Base-by-base conservation (phyloP, 1,140 invertebrate species). In the Aphelenchoides besseyi region DNA sequence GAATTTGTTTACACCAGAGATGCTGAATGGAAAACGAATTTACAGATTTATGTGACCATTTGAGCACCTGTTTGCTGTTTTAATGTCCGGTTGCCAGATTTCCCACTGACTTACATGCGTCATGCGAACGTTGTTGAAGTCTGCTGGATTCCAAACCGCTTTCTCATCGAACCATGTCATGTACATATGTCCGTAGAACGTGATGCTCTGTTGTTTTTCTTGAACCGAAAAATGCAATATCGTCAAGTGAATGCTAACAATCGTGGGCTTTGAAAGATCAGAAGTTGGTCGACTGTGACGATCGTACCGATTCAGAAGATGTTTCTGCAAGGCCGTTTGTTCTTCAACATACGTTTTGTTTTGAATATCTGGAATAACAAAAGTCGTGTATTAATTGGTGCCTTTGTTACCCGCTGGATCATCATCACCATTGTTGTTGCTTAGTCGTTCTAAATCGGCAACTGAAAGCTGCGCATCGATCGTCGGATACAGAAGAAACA, bases 101-200 rank as follows among this genome's bases (percentile, higher is more conserved):
- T 69, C 59, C 67, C 67, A 69, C 55, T 69, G 67, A 26, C 67
- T 64, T 9, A 69, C 67, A 12, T 29, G 16, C 12, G 67, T 69
- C 29, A 59, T 26, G 9, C 55, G 16, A 12, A 69, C 66, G 29
- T 41, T 41, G 61, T 64, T 69, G 67, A 29, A 69, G 16, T 64
- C 29, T 12, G 57, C 16, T 16, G 67, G 67, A 18, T 69, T 30
- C 67, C 67, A 69, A 1, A 30, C 29, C n/a, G 66, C 57, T 12
- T n/a, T 18, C 67, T 69, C 67, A 41, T 69, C 67, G 23, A 69
- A 69, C 67, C 67, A 69, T 16, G 59, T 67, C 67, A 69, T 68
- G 3, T 67, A 69, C 16, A 69, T 16, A 8, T 69, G 67, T 16
- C 67, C 67, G 32, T 68, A 67, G n/a, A 69, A 16, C 23, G 18